A percentile compares a stretch with the other conserved stretches of the same genome.
Conservation (phyloP, 1,140 invertebrate genomes). For the Scaptomyza pallida region DNA sequence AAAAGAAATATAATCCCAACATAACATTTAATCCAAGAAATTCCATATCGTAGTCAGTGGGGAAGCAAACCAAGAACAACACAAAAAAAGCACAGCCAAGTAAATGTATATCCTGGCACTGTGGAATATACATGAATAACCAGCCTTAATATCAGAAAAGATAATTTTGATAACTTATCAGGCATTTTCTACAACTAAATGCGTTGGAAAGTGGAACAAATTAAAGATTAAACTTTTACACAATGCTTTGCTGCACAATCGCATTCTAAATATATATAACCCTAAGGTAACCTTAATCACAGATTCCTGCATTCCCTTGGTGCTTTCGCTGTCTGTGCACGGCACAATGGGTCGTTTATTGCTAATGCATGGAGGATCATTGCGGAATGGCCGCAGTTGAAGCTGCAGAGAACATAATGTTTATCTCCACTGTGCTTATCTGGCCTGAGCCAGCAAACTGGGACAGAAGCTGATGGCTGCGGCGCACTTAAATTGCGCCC, state of each 20-base stretch:
- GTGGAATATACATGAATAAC: constrained; percentile 41
- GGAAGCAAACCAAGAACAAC: constrained; percentile 32
- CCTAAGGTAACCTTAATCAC: constrained; percentile 6
- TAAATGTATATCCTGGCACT: constrained; percentile 37
- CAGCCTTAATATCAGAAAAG: not conserved
- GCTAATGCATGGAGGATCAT: constrained; percentile 58
- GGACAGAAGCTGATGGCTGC: constrained; percentile 22
- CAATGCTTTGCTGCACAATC: not conserved
- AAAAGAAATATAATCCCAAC: constrained; percentile 82
- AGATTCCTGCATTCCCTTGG: not conserved
- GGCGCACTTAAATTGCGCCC: constrained; percentile 63
- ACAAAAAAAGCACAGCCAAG: constrained; percentile 18
- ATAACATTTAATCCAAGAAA: constrained; percentile 82
- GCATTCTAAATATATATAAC: not conserved
- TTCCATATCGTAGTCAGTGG: constrained; percentile 71
- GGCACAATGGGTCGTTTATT: constrained; percentile 21
- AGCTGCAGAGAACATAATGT: constrained; percentile 51
- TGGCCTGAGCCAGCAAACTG: constrained; percentile 46
- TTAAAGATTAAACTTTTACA: not conserved
- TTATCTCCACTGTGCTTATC: constrained; percentile 81
- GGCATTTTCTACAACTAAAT: too few relatives aligned
- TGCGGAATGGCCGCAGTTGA: constrained; percentile 29
- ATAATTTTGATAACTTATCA: too few relatives aligned
- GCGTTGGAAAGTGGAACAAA: not conserved
- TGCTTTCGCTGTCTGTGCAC: not conserved